Base-by-base conservation (phyloP, 2,113 vertebrate species). In the Bostrychus sinensis region DNA sequence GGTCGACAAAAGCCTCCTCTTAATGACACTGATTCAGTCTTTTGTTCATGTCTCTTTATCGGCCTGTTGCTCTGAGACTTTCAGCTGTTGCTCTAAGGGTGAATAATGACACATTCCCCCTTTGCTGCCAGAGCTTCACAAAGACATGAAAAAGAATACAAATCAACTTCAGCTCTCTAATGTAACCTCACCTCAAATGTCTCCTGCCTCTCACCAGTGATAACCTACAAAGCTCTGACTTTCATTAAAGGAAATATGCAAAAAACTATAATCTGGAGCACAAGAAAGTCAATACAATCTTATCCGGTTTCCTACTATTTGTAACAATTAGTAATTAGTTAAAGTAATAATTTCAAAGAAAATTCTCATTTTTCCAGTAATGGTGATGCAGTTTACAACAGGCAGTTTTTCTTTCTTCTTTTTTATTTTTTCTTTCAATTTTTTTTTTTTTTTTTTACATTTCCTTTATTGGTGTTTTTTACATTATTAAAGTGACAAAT, bases 101-200 rank as follows among this genome's bases (percentile, higher is more conserved):
- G 67, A 71, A 71, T 45, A 62, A 58, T 59, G 38, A 41, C 68
- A 46, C 34, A 23, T 61, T 48, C n/a, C n/a, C n/a, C 13, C 12
- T 54, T 19, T 30, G 23, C 65, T 51, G 28, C 19, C 34, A 37
- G 28, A 62, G 11, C 19, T 38, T 19, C 28, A 64, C 10, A 70
- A 69, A 76, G 32, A 56, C 23, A 46, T 26, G 12, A 56, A 54
- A 54, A 54, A 54, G 26, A 28, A 43, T 25, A 19, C n/a, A 43
- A 57, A 56, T 62, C 51, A 26, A 38, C 32, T 39, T 28, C 16
- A n/a, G 28, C 28, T n/a, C n/a, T n/a, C n/a, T 17, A n/a, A 23
- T 17, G 26, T 53, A n/a, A 9, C n/a, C 16, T 30, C n/a, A 17
- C 16, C 1, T 51, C n/a, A 32, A 26, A n/a, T n/a, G 9, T 32